These are phyloP conservation scores for Macrophya annulata DNA, from an alignment of 2,888 invertebrate genomes.

Conservation along the genomic window DNA sequence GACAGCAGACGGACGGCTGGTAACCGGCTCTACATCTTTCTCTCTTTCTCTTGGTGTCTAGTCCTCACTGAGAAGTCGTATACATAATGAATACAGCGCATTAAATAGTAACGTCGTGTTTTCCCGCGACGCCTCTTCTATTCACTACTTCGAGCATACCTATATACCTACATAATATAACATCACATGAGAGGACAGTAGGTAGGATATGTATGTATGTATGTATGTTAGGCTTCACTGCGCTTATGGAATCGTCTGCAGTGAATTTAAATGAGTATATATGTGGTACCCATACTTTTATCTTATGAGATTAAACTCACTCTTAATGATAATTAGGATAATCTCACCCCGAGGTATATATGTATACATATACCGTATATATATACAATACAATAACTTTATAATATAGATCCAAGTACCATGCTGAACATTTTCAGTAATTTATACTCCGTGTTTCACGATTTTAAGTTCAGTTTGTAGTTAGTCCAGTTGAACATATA, in stretches of 20 bases:
- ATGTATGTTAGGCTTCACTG: neutral
- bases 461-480: no score
- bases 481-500: no score
- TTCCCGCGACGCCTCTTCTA: constrained; percentile 35
- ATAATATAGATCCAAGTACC: no score
- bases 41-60: constrained; percentile 15
- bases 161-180: neutral
- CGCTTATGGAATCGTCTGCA: neutral
- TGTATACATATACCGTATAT: no score
- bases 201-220: neutral
- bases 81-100: constrained; percentile 46
- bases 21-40: constrained; percentile 35
- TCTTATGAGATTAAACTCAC: neutral
- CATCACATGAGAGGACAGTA: neutral
- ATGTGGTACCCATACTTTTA: neutral
- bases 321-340: neutral
- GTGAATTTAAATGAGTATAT: neutral
- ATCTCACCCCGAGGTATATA: no score
- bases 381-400: no score
- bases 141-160: neutral
- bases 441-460: no score
- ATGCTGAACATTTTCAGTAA: no score
- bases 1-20: constrained; percentile 43
- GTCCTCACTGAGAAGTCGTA: constrained; percentile 32
- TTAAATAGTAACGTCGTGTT: constrained; percentile 44